Evolutionary conservation across 2,113 vertebrate genomes (phyloP).

Genomic region (Diadophis punctatus): DNA sequence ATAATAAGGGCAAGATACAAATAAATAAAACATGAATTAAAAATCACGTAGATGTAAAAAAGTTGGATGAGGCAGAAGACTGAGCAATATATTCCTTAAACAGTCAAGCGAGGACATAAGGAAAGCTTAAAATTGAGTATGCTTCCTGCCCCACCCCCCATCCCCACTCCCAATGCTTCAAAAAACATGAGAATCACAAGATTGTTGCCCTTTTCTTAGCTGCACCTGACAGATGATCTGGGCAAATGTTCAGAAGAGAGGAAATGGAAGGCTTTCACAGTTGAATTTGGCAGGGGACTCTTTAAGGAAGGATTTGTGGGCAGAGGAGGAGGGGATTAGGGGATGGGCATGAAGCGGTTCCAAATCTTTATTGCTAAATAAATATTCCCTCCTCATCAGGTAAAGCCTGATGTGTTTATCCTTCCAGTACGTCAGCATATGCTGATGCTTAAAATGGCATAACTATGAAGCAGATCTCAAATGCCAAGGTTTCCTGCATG

Average conservation of each 20-base stretch:
- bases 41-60: no score
- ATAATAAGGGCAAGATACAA: not conserved
- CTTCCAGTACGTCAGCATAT: not conserved
- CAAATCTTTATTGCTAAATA: constrained; percentile 6
- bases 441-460: not conserved
- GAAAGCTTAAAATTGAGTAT: not conserved
- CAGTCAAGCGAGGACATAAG: not conserved
- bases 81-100: not conserved
- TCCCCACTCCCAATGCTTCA: not conserved
- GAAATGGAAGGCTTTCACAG: constrained; percentile 2
- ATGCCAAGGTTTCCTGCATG: not conserved
- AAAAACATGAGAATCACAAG: not conserved
- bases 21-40: not conserved
- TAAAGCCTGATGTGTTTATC: not conserved
- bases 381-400: constrained; percentile 14
- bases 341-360: not conserved
- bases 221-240: constrained; percentile 1
- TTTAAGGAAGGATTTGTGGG: constrained; percentile 24
- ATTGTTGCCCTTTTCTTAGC: not conserved
- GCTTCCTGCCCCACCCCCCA: no score
- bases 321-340: not conserved
- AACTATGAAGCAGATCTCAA: not conserved
- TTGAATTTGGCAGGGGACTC: constrained; percentile 21
- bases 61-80: not conserved
- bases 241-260: not conserved